Conservation (phyloP, 2,113 vertebrate genomes). For the Chinchilla lanigera region DNA sequence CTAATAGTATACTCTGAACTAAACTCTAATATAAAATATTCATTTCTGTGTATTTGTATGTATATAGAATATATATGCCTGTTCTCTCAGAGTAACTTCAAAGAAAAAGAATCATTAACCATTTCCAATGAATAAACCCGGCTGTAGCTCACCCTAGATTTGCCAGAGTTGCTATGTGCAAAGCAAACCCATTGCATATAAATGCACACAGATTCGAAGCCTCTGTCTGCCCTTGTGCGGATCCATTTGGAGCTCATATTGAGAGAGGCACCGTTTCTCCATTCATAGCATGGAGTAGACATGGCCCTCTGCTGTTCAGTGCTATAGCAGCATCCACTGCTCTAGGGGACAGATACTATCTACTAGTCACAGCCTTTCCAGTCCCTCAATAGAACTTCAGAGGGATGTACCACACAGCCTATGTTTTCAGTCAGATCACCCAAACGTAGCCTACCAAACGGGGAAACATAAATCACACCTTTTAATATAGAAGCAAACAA, state of each 20-base stretch:
- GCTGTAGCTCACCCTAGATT: neutral
- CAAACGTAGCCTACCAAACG: neutral
- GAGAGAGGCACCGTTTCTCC: neutral
- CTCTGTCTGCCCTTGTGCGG: neutral
- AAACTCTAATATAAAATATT: constrained; percentile 29
- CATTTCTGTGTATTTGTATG: neutral
- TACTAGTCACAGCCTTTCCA: neutral
- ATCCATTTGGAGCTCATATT: neutral
- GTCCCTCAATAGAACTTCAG: neutral
- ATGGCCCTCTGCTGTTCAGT: neutral
- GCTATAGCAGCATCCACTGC: neutral
- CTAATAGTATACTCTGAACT: neutral
- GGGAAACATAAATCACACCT: neutral
- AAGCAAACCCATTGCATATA: neutral
- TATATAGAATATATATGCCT: neutral
- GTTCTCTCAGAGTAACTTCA: neutral
- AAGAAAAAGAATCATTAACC: constrained; percentile 41
- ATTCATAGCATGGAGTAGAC: neutral
- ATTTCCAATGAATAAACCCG: neutral
- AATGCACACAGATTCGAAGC: neutral
- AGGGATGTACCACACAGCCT: neutral
- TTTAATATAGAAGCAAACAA: neutral
- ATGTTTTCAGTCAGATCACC: neutral
- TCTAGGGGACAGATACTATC: neutral
- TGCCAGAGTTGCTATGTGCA: neutral